Evolutionary conservation across 2,888 invertebrate genomes (phyloP).

Genomic region (Dicyrtoma fusca): DNA sequence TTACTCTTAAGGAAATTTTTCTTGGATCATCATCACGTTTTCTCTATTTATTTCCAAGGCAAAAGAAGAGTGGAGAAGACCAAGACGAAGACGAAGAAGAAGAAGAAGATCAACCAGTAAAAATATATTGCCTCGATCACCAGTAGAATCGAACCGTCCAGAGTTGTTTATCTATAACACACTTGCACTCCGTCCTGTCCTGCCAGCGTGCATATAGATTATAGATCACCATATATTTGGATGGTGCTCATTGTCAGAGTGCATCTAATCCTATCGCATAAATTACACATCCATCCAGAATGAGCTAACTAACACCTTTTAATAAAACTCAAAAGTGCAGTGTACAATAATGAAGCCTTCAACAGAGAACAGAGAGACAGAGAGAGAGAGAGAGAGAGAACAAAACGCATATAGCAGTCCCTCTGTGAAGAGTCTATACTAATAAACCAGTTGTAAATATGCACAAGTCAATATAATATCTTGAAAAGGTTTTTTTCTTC

Average conservation of each 20-base stretch:
- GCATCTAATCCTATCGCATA: too few relatives aligned
- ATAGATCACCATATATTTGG: too few relatives aligned
- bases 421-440: conserved; percentile 6
- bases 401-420: not conserved
- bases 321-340: conserved; percentile 10
- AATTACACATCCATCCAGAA: not conserved
- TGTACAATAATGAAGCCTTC: conserved; percentile 14
- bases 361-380: not conserved
- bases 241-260: too few relatives aligned
- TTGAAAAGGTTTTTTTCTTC: conserved; percentile 17
- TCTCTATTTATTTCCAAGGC: conserved; percentile 25
- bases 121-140: conserved; percentile 24
- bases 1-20: conserved; percentile 1
- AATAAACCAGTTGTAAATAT: conserved; percentile 25
- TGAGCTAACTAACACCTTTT: conserved; percentile 23
- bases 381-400: not conserved
- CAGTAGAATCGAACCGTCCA: not conserved
- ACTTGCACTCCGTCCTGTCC: too few relatives aligned
- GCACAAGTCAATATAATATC: conserved; percentile 12
- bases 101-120: not conserved
- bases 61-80: not conserved
- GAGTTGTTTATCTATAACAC: not conserved
- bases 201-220: too few relatives aligned
- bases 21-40: conserved; percentile 33
- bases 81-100: not conserved